A percentile compares a stretch with the other conserved stretches of the same genome.
These are phyloP conservation scores for Apotomis capreana DNA, from an alignment of 2,888 invertebrate genomes.

Conservation along the genomic window DNA sequence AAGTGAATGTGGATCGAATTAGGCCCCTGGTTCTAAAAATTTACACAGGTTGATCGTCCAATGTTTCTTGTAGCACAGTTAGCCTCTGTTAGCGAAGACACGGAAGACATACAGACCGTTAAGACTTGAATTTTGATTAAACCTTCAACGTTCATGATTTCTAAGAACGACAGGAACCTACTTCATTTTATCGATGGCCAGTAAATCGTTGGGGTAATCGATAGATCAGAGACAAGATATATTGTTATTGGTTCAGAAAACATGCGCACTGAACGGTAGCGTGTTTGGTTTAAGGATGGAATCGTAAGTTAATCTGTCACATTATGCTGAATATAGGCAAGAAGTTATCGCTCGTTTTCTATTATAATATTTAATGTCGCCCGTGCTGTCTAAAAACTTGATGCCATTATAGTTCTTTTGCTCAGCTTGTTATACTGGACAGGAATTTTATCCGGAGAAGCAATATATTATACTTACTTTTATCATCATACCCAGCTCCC, in stretches of 20 bases:
- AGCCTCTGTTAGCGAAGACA: not conserved
- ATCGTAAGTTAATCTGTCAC: not conserved
- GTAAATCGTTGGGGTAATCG: conserved; percentile 4
- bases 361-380: too few species aligned
- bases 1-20: too few species aligned
- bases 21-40: too few species aligned
- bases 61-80: not conserved
- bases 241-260: conserved; percentile 5
- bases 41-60: too few species aligned
- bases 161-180: conserved; percentile 8
- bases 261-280: not conserved
- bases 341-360: not conserved
- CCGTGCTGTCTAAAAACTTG: too few species aligned
- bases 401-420: too few species aligned
- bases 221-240: conserved; percentile 7
- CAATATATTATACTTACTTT: too few species aligned
- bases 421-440: too few species aligned
- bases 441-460: too few species aligned
- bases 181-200: conserved; percentile 1
- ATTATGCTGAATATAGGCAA: not conserved
- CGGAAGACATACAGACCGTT: conserved; percentile 1
- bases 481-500: too few species aligned
- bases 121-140: conserved; percentile 15
- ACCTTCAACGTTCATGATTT: conserved; percentile 14
- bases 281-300: not conserved